Base-by-base conservation (phyloP, 2,113 vertebrate genomes). In the Microcebus murinus region DNA sequence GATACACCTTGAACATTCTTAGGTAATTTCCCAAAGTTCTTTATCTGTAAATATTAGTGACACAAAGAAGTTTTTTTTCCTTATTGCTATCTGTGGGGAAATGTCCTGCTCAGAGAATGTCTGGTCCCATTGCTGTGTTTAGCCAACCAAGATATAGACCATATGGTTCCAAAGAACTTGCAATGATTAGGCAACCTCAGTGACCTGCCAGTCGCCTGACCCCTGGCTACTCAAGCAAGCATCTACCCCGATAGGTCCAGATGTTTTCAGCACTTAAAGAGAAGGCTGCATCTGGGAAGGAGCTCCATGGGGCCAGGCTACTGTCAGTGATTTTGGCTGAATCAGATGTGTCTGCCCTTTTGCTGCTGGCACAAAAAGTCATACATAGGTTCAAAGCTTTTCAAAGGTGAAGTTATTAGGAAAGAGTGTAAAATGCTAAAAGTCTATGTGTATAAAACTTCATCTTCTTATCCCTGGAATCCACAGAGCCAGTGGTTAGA, bases 271-370 rank as follows among this genome's bases (percentile, higher is more conserved):
- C 34, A 36, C 3, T 77, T 95, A 59, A 76, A 97, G 97, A 96
- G 79, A 95, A 27, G 25, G 63, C 76, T 85, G 90, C 88, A 84
- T 96, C 91, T 92, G 97, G 98, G 83, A 96, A 96, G 70, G 36
- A 82, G 91, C 94, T 98, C 93, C 96, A 96, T 94, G 89, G 93
- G 87, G 52, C 89, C 76, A 7, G 27, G 86, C 97, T 88, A 97
- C 98, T 98, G 95, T 97, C 86, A 9, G 80, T 97, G 97, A 97
- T 98, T 98, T 98, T 98, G 96, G 96, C 52, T 96, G 87, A 91
- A 93, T 97, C 94, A 95, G 65, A 96, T 95, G n/a, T 88, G 73
- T 90, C 79, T 96, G 77, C 84, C 8, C 76, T 88, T 94, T 31
- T 76, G 48, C 70, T 70, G 67, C 93, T 79, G 83, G 96, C 87